Evolutionary conservation across 2,888 invertebrate species (phyloP), one percentile per base, ranked within the genome.

Genomic region (Campoplex capitator): DNA sequence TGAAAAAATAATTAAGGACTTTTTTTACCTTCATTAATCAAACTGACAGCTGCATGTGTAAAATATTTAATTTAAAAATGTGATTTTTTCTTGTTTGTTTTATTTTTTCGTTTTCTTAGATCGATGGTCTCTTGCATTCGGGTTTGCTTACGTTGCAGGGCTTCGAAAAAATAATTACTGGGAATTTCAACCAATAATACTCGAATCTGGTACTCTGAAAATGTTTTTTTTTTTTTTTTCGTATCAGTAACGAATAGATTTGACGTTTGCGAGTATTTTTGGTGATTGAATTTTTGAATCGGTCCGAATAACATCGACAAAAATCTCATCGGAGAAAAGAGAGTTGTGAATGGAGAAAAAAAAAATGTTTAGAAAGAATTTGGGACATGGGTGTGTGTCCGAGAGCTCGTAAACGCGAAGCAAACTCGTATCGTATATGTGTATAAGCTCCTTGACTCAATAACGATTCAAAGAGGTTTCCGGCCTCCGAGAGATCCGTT

Each of bases 381-480:
- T 42, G 68, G 68, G 68, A 73, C 32, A 54, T 6, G 51, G 35
- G 51, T 35, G 51, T n/a, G 38, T n/a, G 67, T 18, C 38, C n/a
- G 18, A 42, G 67, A 67, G 42, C 67, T 67, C 42, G 42, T 67
- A 70, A 70, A 45, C 70, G 70, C 70, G 70, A 70, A 45, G 23
- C 45, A 45, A 70, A 23, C 42, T 23, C 18, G 18, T 56, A 23
- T 74, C 28, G 23, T 18, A 6, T 28, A 62, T 9, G 9, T 89
- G 88, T 84, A 35, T 35, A 58, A 35, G 58, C 51, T 85, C 87
- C 87, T 81, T 74, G 89, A 93, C 93, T 93, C n/a, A 93, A 23
- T 23, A 23, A 92, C 93, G 93, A 93, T 94, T 93, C 93, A 92
- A 93, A 93, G 90, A 90, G 45, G 90, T 91, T 93, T 93, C 93